Percentiles rank a stretch among this genome's conserved stretches.
phyloP scores from a whole-genome alignment of 2,113 vertebrate genomes.

The Chrysochloris asiatica region DNA sequence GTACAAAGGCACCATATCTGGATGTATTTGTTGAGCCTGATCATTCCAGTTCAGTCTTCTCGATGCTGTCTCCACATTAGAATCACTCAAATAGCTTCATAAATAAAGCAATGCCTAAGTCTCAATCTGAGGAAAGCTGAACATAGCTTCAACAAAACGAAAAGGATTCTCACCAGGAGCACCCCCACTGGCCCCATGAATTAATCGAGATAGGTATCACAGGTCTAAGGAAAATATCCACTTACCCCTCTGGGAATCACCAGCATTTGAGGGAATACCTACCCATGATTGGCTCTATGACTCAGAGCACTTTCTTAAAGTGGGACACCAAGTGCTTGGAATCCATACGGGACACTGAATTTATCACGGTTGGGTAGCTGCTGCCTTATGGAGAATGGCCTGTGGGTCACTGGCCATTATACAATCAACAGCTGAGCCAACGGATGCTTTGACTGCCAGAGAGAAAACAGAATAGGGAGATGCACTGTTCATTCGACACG shows the following conservation, averaged over 20 bases:
- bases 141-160: neutral
- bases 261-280: conserved; percentile 20
- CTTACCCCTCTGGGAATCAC: conserved; percentile 1
- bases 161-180: neutral
- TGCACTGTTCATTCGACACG: conserved; percentile 40
- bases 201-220: neutral
- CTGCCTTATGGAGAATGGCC: conserved; percentile 44
- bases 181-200: neutral
- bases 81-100: neutral
- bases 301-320: conserved; percentile 53
- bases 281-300: neutral
- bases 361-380: conserved; percentile 18
- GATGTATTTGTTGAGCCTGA: neutral
- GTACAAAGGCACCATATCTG: neutral
- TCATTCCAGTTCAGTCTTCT: neutral
- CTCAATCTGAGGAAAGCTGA: neutral
- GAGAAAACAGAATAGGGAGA: conserved; percentile 45
- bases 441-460: conserved; percentile 3
- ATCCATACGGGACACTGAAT: conserved; percentile 47
- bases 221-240: conserved; percentile 47
- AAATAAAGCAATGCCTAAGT: neutral
- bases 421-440: conserved; percentile 54
- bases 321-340: conserved; percentile 56
- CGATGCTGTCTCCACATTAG: neutral
- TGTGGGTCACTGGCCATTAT: neutral